phyloP scores from a whole-genome alignment of 2,797 vertebrate genomes.

The Lutjanus argentimaculatus region DNA sequence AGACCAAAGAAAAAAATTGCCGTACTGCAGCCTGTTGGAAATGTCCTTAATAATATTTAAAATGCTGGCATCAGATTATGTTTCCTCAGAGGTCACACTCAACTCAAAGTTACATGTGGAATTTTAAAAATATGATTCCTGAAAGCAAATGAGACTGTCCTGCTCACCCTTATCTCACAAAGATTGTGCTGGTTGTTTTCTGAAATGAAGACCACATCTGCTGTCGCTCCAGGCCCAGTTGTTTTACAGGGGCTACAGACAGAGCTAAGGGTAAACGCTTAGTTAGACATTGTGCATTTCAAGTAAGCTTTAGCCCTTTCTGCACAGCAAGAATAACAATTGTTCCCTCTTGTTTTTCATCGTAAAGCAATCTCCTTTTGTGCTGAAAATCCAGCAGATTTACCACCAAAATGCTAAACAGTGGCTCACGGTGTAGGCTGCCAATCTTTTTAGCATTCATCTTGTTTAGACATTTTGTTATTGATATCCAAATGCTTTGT shows the following conservation, averaged over 20 bases:
- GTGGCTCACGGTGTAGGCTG: background rate
- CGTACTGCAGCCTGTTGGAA: background rate
- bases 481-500: constrained; percentile 18
- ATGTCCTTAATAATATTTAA: background rate
- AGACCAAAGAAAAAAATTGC: background rate
- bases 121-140: constrained; percentile 4
- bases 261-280: background rate
- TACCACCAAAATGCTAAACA: constrained; percentile 4
- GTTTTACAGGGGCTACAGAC: background rate
- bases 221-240: background rate
- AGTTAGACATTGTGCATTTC: background rate
- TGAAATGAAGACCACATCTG: background rate
- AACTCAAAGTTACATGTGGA: background rate
- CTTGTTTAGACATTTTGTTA: constrained; percentile 14
- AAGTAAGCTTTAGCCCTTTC: background rate
- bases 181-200: background rate
- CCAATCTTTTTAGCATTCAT: background rate
- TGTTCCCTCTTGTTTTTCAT: background rate
- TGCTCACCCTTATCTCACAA: too few species aligned
- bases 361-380: constrained; percentile 20
- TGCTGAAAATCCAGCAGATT: constrained; percentile 22
- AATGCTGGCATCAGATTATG: background rate
- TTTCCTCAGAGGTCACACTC: background rate
- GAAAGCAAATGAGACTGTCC: background rate
- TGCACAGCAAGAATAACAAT: constrained; percentile 5